Evolutionary conservation across 2,797 vertebrate species (phyloP).

Genomic region (Okamejei kenojei): DNA sequence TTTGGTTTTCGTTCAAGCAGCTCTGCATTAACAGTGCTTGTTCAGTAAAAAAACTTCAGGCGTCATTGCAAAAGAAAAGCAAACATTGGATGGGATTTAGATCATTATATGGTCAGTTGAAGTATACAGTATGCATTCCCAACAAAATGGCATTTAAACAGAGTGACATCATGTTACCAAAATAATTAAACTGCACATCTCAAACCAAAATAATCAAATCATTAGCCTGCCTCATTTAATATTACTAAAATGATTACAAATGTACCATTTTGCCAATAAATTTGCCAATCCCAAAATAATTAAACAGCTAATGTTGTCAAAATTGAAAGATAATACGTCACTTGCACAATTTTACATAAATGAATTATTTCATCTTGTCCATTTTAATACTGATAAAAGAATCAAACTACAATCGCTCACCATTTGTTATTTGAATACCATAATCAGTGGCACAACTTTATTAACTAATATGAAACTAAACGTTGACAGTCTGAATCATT

Average conservation of each 20-base stretch:
- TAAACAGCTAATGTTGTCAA: too few species aligned
- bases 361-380: too few species aligned
- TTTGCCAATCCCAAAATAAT: too few species aligned
- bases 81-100: not conserved
- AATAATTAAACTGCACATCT: not conserved
- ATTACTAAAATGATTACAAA: not conserved
- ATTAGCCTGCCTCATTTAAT: not conserved
- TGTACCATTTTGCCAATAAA: too few species aligned
- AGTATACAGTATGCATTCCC: not conserved
- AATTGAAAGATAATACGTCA: too few species aligned
- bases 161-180: not conserved
- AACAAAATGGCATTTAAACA: not conserved
- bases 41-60: not conserved
- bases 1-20: not conserved
- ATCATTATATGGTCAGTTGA: not conserved
- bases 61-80: not conserved
- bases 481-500: not conserved
- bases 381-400: too few species aligned
- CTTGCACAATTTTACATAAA: too few species aligned
- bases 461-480: not conserved
- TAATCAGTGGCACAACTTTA: not conserved
- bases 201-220: not conserved
- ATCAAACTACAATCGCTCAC: not conserved
- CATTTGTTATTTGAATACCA: not conserved
- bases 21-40: not conserved